Conservation (phyloP, 2,113 vertebrate species). For the Eupsittula cactorum region DNA sequence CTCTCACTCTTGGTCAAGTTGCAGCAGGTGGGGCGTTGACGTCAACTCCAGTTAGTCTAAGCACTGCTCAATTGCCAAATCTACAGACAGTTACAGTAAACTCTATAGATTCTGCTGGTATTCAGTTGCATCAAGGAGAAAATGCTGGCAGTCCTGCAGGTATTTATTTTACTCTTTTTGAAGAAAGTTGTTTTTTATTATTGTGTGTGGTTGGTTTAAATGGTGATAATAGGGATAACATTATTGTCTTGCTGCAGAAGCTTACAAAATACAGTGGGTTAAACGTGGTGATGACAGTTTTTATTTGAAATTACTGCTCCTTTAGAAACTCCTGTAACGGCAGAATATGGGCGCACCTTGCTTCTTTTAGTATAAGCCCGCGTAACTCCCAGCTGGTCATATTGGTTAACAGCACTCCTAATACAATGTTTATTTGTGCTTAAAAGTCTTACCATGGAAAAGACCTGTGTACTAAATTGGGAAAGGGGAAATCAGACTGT, state of each 20-base stretch:
- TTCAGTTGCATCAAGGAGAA: constrained; percentile 88
- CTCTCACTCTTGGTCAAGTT: constrained; percentile 94
- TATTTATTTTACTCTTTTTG: constrained; percentile 72
- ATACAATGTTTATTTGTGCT: neutral
- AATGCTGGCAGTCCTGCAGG: constrained; percentile 89
- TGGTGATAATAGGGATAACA: neutral
- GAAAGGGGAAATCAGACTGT: neutral
- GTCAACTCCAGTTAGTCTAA: constrained; percentile 87
- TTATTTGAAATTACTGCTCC: neutral
- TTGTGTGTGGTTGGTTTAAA: constrained; percentile 15
- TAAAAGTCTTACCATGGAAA: neutral
- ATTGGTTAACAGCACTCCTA: neutral
- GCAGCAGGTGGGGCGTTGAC: constrained; percentile 83
- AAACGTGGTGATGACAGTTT: neutral
- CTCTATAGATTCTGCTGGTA: constrained; percentile 88
- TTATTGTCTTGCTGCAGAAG: neutral
- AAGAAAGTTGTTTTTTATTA: neutral
- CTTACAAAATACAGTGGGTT: neutral
- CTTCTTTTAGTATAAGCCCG: neutral
- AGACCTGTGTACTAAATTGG: neutral
- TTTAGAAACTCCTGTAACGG: neutral
- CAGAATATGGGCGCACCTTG: neutral
- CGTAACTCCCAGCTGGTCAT: neutral
- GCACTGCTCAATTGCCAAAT: constrained; percentile 93
- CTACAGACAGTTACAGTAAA: constrained; percentile 97